Evolutionary conservation across 2,888 invertebrate species (phyloP).

Genomic region (Calliphora vomitoria): DNA sequence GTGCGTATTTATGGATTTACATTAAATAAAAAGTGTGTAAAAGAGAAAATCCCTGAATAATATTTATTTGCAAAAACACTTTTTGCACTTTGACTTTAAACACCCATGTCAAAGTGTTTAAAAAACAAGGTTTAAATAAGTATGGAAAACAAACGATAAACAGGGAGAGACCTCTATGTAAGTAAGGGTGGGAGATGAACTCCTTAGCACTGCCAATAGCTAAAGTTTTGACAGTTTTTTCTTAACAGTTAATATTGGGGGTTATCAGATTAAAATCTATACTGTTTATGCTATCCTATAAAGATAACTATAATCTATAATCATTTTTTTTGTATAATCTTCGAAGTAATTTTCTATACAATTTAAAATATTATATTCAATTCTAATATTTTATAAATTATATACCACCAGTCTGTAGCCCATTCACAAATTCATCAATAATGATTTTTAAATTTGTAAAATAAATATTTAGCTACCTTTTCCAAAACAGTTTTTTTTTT

Average conservation of each 20-base stretch:
- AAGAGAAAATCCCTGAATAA: constrained; percentile 61
- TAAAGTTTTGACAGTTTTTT: too few species aligned
- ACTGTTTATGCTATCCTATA: too few species aligned
- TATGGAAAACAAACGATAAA: too few species aligned
- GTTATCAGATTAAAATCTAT: too few species aligned
- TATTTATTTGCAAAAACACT: constrained; percentile 49
- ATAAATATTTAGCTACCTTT: too few species aligned
- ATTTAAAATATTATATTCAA: neutral
- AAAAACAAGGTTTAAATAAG: constrained; percentile 8
- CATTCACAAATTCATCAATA: neutral
- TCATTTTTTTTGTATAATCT: too few species aligned
- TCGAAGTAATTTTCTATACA: neutral
- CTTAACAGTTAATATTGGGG: too few species aligned
- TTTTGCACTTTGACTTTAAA: constrained; percentile 18
- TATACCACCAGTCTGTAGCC: too few species aligned
- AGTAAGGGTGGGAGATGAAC: neutral
- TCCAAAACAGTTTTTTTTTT: too few species aligned
- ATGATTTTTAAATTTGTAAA: neutral
- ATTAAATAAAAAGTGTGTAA: constrained; percentile 22
- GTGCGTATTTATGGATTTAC: neutral
- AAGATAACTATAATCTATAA: too few species aligned
- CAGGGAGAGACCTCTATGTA: too few species aligned
- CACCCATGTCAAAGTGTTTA: neutral
- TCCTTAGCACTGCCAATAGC: neutral
- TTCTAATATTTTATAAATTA: too few species aligned